Percentiles rank a stretch among this genome's conserved stretches.
Conservation (phyloP, 2,888 invertebrate genomes). For the Nomada ruficornis region DNA sequence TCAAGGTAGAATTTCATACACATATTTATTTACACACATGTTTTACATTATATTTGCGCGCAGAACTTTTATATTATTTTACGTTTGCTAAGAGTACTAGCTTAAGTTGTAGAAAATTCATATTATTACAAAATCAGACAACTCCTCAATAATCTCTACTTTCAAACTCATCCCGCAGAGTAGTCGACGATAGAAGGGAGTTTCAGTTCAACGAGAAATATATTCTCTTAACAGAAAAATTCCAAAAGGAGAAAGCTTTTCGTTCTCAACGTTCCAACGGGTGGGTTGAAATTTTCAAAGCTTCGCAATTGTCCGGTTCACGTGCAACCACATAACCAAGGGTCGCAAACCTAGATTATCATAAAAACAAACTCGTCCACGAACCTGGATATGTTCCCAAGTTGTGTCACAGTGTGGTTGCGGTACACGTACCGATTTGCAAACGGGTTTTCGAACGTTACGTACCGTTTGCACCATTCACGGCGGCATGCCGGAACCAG, state of each 20-base stretch:
- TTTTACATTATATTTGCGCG: slow-evolving; percentile 31
- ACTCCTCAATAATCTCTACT: too few relatives aligned
- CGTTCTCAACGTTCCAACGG: too few relatives aligned
- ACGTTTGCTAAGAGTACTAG: not conserved
- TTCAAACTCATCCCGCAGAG: too few relatives aligned
- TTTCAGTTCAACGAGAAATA: too few relatives aligned
- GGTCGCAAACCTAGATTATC: not conserved
- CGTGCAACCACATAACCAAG: not conserved
- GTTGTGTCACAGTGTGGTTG: slow-evolving; percentile 9
- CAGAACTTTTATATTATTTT: not conserved
- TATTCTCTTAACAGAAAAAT: too few relatives aligned
- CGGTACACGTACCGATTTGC: slow-evolving; percentile 17
- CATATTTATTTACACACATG: slow-evolving; percentile 41
- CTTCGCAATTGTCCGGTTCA: not conserved
- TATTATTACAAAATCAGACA: not conserved
- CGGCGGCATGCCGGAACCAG: slow-evolving; percentile 30
- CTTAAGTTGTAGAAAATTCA: not conserved
- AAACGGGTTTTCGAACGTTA: slow-evolving; percentile 49
- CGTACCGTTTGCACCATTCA: slow-evolving; percentile 30
- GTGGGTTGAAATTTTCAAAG: too few relatives aligned
- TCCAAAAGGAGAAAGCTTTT: too few relatives aligned
- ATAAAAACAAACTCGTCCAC: not conserved
- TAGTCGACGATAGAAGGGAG: too few relatives aligned
- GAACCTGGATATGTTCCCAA: not conserved
- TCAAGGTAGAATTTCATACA: not conserved